Evolutionary conservation across 2,113 vertebrate species (phyloP).

Genomic region (Brachirus orientalis): DNA sequence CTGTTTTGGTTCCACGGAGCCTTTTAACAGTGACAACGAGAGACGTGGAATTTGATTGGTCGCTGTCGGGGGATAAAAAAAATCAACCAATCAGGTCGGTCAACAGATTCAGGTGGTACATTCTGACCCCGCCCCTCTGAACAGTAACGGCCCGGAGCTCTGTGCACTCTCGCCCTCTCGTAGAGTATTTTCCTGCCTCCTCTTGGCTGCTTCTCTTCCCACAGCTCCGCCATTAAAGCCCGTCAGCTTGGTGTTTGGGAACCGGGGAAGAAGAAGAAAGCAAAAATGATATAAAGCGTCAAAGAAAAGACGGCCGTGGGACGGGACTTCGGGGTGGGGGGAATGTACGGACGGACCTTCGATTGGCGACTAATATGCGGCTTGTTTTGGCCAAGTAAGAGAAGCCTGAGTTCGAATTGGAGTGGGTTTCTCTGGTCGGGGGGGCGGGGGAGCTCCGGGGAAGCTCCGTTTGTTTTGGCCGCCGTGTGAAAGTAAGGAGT

Average conservation of each 20-base stretch:
- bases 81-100: slow-evolving; percentile 71
- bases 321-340: slow-evolving; percentile 47
- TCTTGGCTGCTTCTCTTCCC: slow-evolving; percentile 65
- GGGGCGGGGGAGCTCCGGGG: slow-evolving; percentile 23
- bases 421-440: slow-evolving; percentile 65
- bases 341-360: slow-evolving; percentile 71
- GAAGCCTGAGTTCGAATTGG: slow-evolving; percentile 61
- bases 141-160: slow-evolving; percentile 66
- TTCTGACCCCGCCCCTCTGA: slow-evolving; percentile 75
- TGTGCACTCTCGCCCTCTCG: slow-evolving; percentile 23
- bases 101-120: slow-evolving; percentile 80
- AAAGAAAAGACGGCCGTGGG: slow-evolving; percentile 29
- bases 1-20: slow-evolving; percentile 54
- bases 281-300: slow-evolving; percentile 71
- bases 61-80: slow-evolving; percentile 44
- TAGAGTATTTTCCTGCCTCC: slow-evolving; percentile 61
- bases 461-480: slow-evolving; percentile 62
- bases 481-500: slow-evolving; percentile 54
- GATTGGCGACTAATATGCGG: slow-evolving; percentile 66
- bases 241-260: slow-evolving; percentile 58
- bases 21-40: slow-evolving; percentile 74
- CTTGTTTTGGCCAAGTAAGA: slow-evolving; percentile 65
- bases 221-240: slow-evolving; percentile 79
- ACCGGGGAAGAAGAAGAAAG: slow-evolving; percentile 40
- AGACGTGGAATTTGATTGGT: slow-evolving; percentile 76